Conservation (phyloP, 2,797 vertebrate genomes). For the Sebastiscus tertius region DNA sequence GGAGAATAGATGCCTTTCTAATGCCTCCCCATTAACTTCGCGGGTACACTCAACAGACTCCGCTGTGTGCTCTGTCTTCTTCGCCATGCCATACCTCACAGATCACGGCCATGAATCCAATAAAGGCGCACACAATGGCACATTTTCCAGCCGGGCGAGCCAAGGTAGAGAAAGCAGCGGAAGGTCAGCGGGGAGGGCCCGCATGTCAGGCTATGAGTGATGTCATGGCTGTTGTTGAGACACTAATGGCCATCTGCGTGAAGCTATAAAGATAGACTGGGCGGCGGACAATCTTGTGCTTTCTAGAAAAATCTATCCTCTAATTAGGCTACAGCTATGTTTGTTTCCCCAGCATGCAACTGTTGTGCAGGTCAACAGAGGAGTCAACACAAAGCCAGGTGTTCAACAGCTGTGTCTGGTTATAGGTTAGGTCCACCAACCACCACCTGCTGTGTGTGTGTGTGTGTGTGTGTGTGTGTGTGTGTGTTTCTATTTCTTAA, state of each 20-base stretch:
- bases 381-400: conserved; percentile 70
- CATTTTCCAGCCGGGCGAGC: conserved; percentile 44
- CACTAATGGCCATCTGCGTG: conserved; percentile 32
- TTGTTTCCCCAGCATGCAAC: conserved; percentile 34
- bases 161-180: conserved; percentile 15
- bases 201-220: conserved; percentile 28
- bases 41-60: conserved; percentile 43
- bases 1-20: conserved; percentile 67
- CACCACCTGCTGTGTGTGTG: conserved; percentile 42
- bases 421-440: conserved; percentile 14
- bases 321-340: conserved; percentile 51
- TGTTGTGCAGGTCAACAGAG: conserved; percentile 56
- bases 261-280: conserved; percentile 27
- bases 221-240: conserved; percentile 16
- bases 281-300: neutral
- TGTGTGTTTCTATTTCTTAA: neutral
- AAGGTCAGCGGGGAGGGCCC: conserved; percentile 35
- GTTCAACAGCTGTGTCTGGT: conserved; percentile 74
- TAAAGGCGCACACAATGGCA: conserved; percentile 55
- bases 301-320: conserved; percentile 38
- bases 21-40: conserved; percentile 54
- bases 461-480: neutral
- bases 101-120: conserved; percentile 46
- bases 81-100: conserved; percentile 48
- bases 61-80: conserved; percentile 49